Evolutionary conservation across 2,888 invertebrate species (phyloP), one percentile per base, ranked within the genome.

Genomic region (Fragum whitleyi): DNA sequence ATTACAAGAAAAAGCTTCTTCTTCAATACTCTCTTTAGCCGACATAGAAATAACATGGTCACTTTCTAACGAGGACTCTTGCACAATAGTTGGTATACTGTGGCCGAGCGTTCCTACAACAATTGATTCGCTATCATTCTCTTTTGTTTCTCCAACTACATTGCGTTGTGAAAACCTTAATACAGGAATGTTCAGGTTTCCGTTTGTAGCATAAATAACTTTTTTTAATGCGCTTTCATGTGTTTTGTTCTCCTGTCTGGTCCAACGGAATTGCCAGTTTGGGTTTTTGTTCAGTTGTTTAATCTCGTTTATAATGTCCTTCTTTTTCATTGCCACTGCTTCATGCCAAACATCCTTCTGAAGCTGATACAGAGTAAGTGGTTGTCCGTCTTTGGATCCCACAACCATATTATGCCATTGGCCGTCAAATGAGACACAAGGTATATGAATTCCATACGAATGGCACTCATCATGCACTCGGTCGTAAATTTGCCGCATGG

Each of bases 271-370:
- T 65, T 19, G 19, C 65, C 65, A 36, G 2, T 19, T n/a, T 26
- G 53, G 42, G 32, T 19, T 16, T 76, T 59, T 75, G 55, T 76
- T 80, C 23, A 76, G 16, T 11, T 57, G 21, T 23, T 61, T 61
- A n/a, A 80, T 23, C 19, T 23, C 26, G 19, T 5, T 23, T 5
- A 80, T 28, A 23, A 80, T 80, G 1, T 72, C 70, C 6, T 47
- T 42, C 59, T 80, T 80, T 26, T 39, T 23, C 62, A 62, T 79
- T 16, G 59, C 14, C 26, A 59, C 65, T n/a, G 62, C 65, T n/a
- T 55, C 26, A 14, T 73, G 57, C 77, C 77, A 81, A 1, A 81
- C 72, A 71, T 77, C 77, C 47, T 77, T 77, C 36, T 81, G 81
- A 1, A 77, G 71, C 36, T 81, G 81, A 11, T 78, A 70, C 23